Evolutionary conservation across 2,888 invertebrate genomes (phyloP).

Genomic region (Schizaphis graminum): DNA sequence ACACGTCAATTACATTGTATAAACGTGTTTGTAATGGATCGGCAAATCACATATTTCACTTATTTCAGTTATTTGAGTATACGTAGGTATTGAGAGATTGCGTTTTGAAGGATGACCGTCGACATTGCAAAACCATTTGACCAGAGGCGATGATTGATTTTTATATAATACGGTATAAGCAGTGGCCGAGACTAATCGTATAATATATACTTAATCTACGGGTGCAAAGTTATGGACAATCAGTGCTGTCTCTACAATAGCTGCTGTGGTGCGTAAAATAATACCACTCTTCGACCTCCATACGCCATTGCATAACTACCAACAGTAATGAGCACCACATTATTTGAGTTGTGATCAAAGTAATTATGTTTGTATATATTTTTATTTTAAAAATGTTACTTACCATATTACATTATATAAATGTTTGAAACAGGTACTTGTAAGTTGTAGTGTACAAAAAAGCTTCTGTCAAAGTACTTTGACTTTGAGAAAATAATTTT

Average conservation of each 20-base stretch:
- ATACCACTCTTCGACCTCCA: no score
- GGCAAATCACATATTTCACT: conserved; percentile 24
- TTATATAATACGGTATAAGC: not conserved
- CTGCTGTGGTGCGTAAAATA: no score
- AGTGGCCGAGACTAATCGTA: not conserved
- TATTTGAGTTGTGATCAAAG: no score
- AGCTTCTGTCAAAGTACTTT: no score
- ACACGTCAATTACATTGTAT: not conserved
- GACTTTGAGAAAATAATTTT: no score
- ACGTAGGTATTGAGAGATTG: not conserved
- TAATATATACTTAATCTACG: not conserved
- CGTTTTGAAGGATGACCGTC: not conserved
- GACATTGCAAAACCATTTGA: not conserved
- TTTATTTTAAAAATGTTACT: no score
- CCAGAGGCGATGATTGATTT: not conserved
- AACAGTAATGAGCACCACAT: no score
- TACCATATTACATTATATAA: no score
- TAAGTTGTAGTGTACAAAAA: no score
- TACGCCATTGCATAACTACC: no score
- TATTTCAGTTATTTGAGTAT: not conserved
- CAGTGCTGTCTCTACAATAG: not conserved
- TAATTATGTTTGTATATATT: no score
- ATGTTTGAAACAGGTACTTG: no score
- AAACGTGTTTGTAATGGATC: not conserved
- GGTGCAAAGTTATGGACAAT: not conserved